Conservation (phyloP, 2,888 invertebrate species). For the Ceraclea dissimilis region DNA sequence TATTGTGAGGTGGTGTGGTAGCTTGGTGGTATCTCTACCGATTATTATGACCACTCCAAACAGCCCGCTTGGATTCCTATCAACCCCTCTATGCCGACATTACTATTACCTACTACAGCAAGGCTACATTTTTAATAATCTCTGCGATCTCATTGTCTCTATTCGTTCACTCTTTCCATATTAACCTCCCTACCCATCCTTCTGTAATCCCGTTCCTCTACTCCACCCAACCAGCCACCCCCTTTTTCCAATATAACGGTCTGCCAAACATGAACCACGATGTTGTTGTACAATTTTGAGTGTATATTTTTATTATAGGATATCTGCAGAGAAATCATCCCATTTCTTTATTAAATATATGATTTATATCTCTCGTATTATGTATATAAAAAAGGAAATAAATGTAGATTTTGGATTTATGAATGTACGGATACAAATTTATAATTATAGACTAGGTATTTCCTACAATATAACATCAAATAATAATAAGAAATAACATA, state of each 20-base stretch:
- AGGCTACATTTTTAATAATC: constrained; percentile 25
- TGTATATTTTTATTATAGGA: neutral
- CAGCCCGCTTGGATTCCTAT: constrained; percentile 18
- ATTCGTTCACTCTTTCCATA: neutral
- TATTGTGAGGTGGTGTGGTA: neutral
- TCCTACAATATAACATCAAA: no score
- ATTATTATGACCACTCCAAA: neutral
- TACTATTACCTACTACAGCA: constrained; percentile 14
- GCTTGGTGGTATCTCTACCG: neutral
- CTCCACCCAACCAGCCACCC: constrained; percentile 2
- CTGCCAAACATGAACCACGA: constrained; percentile 18
- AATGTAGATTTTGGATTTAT: no score
- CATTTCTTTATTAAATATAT: no score
- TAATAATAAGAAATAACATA: no score
- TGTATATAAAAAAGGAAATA: no score
- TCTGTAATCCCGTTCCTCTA: neutral
- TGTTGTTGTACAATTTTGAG: constrained; percentile 4
- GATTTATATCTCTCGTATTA: no score
- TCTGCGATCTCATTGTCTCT: constrained; percentile 24
- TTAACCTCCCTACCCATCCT: constrained; percentile 1
- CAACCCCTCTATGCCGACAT: constrained; percentile 9
- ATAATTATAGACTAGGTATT: no score
- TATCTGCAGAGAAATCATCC: no score
- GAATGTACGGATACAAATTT: no score
- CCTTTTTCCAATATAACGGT: constrained; percentile 25